Base-by-base conservation (phyloP, 1,140 invertebrate species). In the Pinna nobilis region DNA sequence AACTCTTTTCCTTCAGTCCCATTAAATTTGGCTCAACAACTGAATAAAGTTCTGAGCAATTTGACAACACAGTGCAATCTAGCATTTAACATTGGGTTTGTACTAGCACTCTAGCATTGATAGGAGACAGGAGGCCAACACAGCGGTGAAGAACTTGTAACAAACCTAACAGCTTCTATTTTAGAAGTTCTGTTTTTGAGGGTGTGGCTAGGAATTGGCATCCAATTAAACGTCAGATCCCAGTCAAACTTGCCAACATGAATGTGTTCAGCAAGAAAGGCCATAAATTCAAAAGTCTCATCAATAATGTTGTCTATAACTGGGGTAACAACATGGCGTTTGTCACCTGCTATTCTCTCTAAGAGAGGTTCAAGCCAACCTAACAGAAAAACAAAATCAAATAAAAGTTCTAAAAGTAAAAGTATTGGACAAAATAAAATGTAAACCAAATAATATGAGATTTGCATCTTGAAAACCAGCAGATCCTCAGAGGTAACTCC, bases 251-350 rank as follows among this genome's bases (percentile, higher is more conserved):
- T 96, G 50, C 96, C 96, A 20, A 98, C 95, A 49, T 80, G 76
- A 23, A 83, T 69, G 23, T 69, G 41, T 11, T 74, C 49, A 0
- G 74, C 67, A 20, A 30, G 66, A 28, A 67, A 73, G 49, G 72
- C 76, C 5, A 97, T 97, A 79, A 97, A 98, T 39, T 94, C 92
- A 28, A 51, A 97, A 0, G 96, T 98, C 82, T 98, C 96, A 11
- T 96, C 93, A 88, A 98, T 97, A 60, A 99, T 98, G 20, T 98
- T 95, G 89, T 99, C 97, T 78, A 99, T 99, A 28, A 99, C 94
- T 93, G 50, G 93, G 92, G 18, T 94, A 94, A 86, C 97, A 94
- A 78, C 94, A 91, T 91, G 94, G 94, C 89, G 96, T 93, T 89
- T 15, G 85, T 97, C 93, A 25, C 94, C 91, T 0, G 95, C 95